Percentiles rank a stretch among this genome's conserved stretches.
phyloP scores from a whole-genome alignment of 2,888 invertebrate species.

The Pycnomerus fuliginosus region DNA sequence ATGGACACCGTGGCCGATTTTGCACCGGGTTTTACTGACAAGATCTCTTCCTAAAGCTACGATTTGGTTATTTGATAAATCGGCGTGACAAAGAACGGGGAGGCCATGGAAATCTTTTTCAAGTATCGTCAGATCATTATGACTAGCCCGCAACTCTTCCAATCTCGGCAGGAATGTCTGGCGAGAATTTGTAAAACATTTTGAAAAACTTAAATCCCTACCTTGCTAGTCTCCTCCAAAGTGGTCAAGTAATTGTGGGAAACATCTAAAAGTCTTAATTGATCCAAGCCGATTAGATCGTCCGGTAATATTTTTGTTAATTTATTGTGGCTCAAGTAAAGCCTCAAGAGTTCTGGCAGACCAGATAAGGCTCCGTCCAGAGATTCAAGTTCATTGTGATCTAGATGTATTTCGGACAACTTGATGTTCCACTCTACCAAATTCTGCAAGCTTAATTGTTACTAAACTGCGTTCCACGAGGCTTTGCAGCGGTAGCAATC shows the following conservation, averaged over 20 bases:
- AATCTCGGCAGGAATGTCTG: conserved; percentile 78
- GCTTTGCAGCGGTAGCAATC: too few species aligned
- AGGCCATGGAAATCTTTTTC: conserved; percentile 82
- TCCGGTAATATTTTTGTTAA: conserved; percentile 73
- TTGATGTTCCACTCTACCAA: conserved; percentile 74
- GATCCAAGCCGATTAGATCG: conserved; percentile 76
- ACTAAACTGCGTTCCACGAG: background rate
- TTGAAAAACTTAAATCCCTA: conserved; percentile 41
- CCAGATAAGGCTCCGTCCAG: conserved; percentile 76
- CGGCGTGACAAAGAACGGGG: conserved; percentile 77
- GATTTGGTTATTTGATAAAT: conserved; percentile 77
- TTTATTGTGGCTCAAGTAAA: conserved; percentile 75
- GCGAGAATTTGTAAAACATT: conserved; percentile 38
- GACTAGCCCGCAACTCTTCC: conserved; percentile 73
- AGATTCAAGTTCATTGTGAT: conserved; percentile 70
- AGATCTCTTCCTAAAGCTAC: conserved; percentile 70
- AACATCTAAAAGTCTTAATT: conserved; percentile 71
- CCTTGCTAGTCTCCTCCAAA: conserved; percentile 81
- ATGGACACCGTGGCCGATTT: conserved; percentile 77
- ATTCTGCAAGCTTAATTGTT: conserved; percentile 57
- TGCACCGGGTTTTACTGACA: conserved; percentile 78
- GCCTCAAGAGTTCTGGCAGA: conserved; percentile 67
- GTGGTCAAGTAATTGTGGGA: conserved; percentile 76
- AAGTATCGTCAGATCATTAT: conserved; percentile 72
- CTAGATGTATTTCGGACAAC: conserved; percentile 69